These are phyloP conservation scores for Sigmodon hispidus DNA, from an alignment of 2,113 vertebrate species.

Conservation along the genomic window DNA sequence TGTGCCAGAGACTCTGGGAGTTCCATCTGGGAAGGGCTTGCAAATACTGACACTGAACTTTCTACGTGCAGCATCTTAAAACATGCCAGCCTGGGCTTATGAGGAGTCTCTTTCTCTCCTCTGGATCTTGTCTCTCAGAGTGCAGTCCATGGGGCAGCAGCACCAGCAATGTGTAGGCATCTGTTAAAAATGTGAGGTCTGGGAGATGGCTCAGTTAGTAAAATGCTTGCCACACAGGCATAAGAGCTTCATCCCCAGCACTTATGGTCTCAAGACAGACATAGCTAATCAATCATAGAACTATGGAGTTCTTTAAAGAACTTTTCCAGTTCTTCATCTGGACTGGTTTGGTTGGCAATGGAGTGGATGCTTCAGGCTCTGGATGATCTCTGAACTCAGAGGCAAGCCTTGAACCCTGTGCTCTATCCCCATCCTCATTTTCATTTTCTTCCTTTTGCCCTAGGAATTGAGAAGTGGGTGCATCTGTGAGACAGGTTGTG, in stretches of 20 bases:
- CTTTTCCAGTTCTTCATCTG: not conserved
- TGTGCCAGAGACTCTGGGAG: not conserved
- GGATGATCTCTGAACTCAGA: not conserved
- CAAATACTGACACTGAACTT: not conserved
- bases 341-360: not conserved
- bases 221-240: not conserved
- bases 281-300: not conserved
- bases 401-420: not conserved
- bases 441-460: no score
- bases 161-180: rapidly evolving
- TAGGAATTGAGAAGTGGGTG: not conserved
- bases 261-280: not conserved
- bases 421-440: not conserved
- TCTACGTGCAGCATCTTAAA: not conserved
- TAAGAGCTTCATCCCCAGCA: not conserved
- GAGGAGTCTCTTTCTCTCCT: not conserved
- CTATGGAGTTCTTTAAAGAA: not conserved
- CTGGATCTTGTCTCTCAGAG: not conserved
- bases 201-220: not conserved
- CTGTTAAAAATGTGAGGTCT: not conserved
- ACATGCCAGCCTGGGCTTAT: not conserved
- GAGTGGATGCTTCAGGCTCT: not conserved
- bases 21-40: not conserved
- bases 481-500: not conserved
- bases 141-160: not conserved